phyloP scores from a whole-genome alignment of 2,888 invertebrate species.

The Lithophane leautieri region DNA sequence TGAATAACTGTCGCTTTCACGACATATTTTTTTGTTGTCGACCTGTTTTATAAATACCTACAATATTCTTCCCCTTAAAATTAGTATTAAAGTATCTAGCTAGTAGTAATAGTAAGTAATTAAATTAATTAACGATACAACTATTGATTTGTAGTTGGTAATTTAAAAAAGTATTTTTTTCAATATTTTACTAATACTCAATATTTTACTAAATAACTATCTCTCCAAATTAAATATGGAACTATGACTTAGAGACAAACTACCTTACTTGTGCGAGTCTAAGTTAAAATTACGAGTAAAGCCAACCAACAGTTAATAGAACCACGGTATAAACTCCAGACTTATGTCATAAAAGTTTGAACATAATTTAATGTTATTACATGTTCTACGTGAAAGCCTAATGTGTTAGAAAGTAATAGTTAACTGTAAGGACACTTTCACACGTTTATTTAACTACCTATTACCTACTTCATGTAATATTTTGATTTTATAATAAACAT shows the following conservation, averaged over 20 bases:
- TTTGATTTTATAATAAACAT: neutral
- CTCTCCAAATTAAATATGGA: neutral
- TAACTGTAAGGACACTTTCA: conserved; percentile 47
- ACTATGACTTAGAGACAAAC: neutral
- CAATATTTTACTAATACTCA: neutral
- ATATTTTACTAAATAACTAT: no score
- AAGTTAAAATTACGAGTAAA: neutral
- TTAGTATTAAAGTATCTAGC: no score
- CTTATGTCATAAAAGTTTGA: conserved; percentile 38
- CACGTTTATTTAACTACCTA: conserved; percentile 15
- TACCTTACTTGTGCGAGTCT: neutral
- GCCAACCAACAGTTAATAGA: conserved; percentile 9
- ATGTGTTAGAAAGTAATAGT: conserved; percentile 47
- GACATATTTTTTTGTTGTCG: neutral
- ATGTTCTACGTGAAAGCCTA: conserved; percentile 18
- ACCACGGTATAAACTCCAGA: conserved; percentile 14
- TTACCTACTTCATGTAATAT: neutral
- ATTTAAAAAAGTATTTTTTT: neutral
- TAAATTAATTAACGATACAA: neutral
- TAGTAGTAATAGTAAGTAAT: neutral
- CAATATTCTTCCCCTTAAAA: neutral
- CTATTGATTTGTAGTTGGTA: neutral
- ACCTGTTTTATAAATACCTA: conserved; percentile 4
- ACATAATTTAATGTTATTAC: conserved; percentile 44
- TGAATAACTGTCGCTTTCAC: conserved; percentile 34